Evolutionary conservation across 2,888 invertebrate species (phyloP).

Genomic region (Dasysyrphus albostriatus): DNA sequence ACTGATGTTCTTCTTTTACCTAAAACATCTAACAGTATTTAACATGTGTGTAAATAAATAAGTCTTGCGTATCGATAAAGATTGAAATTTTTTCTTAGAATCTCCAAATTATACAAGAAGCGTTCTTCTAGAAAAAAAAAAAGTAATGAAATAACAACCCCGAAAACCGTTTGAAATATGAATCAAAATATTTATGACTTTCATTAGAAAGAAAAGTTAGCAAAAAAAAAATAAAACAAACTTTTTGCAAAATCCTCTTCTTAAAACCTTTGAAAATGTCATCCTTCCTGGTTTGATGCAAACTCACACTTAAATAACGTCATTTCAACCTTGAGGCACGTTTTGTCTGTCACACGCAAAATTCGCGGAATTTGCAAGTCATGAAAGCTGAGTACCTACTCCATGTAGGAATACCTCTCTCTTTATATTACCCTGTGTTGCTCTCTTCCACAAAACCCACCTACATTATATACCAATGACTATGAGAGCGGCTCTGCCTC

Average conservation of each 20-base stretch:
- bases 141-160: not conserved
- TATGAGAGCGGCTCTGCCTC: not conserved
- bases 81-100: too few relatives aligned
- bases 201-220: not conserved
- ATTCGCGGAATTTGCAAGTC: slow-evolving; percentile 56
- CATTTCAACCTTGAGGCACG: slow-evolving; percentile 46
- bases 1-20: too few relatives aligned
- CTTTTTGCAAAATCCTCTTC: not conserved
- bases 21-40: too few relatives aligned
- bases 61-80: too few relatives aligned
- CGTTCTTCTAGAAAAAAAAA: too few relatives aligned
- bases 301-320: slow-evolving; percentile 33
- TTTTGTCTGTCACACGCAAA: slow-evolving; percentile 42
- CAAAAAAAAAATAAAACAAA: not conserved
- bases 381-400: slow-evolving; percentile 56
- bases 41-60: too few relatives aligned
- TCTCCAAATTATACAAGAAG: too few relatives aligned
- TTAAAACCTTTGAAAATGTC: slow-evolving; percentile 37
- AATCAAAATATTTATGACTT: slow-evolving; percentile 50
- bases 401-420: not conserved
- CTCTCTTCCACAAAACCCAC: not conserved
- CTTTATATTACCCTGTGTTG: not conserved
- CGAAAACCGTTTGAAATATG: slow-evolving; percentile 24
- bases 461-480: too few relatives aligned
- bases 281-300: slow-evolving; percentile 28